Evolutionary conservation across 2,888 invertebrate species (phyloP).

Genomic region (Himalopsyche japonica): DNA sequence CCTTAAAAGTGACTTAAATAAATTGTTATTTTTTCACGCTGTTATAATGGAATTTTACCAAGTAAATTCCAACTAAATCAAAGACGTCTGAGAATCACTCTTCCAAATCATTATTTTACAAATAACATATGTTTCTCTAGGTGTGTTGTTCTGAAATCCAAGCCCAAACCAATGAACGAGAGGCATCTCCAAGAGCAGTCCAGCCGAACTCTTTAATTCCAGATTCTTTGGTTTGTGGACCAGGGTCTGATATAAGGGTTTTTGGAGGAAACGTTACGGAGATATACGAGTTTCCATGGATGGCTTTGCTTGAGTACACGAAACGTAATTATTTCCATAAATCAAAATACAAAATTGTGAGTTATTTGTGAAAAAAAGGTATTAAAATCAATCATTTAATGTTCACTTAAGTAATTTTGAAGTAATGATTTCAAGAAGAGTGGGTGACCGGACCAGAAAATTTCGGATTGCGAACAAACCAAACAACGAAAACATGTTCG

Average conservation of each 20-base stretch:
- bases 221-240: slow-evolving; percentile 54
- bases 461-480: too few species aligned
- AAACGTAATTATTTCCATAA: slow-evolving; percentile 54
- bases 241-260: slow-evolving; percentile 59
- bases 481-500: too few species aligned
- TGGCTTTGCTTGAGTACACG: slow-evolving; percentile 67
- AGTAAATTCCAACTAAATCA: too few species aligned
- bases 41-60: too few species aligned
- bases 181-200: not conserved
- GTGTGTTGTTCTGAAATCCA: not conserved
- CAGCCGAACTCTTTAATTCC: not conserved
- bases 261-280: slow-evolving; percentile 65
- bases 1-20: too few species aligned
- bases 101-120: not conserved
- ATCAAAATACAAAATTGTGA: not conserved
- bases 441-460: too few species aligned
- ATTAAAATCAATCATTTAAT: not conserved
- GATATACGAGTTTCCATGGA: slow-evolving; percentile 73
- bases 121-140: not conserved
- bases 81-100: not conserved
- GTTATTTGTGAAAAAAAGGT: not conserved
- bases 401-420: too few species aligned
- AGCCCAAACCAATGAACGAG: not conserved
- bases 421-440: too few species aligned
- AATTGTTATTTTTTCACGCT: too few species aligned